Evolutionary conservation across 2,797 vertebrate species (phyloP).

Genomic region (Etheostoma perlongum): DNA sequence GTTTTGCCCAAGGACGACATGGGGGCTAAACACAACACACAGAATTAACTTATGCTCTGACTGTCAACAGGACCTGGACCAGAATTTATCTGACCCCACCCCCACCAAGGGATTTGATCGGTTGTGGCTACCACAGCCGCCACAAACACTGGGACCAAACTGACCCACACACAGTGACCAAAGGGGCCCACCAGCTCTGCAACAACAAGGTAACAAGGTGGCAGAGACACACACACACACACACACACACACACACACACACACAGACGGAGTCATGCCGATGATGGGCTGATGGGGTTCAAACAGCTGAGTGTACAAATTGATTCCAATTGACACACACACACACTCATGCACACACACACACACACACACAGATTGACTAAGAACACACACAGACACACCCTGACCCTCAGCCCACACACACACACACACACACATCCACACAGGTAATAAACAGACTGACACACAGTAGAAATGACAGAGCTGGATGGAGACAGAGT

Average conservation of each 20-base stretch:
- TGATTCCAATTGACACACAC: slow-evolving; percentile 79
- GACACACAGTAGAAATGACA: slow-evolving; percentile 65
- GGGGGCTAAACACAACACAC: no score
- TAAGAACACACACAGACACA: slow-evolving; percentile 67
- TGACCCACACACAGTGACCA: slow-evolving; percentile 79
- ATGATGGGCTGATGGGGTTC: slow-evolving; percentile 27
- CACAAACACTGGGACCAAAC: slow-evolving; percentile 40
- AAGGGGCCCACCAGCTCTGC: slow-evolving; percentile 67
- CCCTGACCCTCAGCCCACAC: slow-evolving; percentile 49
- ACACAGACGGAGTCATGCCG: slow-evolving; percentile 36
- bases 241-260: slow-evolving; percentile 27
- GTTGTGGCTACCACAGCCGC: not conserved
- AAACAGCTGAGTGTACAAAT: slow-evolving; percentile 85
- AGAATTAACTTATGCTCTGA: not conserved
- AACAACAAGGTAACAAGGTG: slow-evolving; percentile 73
- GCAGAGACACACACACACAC: slow-evolving; percentile 40
- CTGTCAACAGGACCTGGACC: not conserved
- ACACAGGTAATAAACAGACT: slow-evolving; percentile 20
- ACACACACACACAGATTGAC: slow-evolving; percentile 51
- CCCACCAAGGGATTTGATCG: not conserved
- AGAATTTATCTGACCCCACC: not conserved
- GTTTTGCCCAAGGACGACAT: no score
- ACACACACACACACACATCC: slow-evolving; percentile 49
- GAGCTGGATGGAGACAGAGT: slow-evolving; percentile 69
- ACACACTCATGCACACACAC: slow-evolving; percentile 14